Conservation (phyloP, 2,113 vertebrate species). For the Antidorcas marsupialis region DNA sequence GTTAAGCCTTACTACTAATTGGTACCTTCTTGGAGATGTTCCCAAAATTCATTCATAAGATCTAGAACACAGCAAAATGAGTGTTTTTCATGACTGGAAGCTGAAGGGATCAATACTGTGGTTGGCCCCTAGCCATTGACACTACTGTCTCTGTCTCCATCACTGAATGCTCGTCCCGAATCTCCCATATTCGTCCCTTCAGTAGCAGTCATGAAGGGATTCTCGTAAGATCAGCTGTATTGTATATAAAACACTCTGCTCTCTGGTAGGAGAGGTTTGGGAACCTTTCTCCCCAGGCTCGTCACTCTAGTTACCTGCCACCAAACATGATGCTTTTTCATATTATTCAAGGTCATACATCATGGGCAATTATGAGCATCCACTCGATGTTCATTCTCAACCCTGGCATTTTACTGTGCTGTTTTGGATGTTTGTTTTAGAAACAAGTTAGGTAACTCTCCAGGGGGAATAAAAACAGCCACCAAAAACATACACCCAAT, state of each 20-base stretch:
- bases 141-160: not conserved
- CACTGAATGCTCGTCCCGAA: not conserved
- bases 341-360: not conserved
- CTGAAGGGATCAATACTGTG: not conserved
- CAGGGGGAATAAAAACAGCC: slow-evolving; percentile 30
- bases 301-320: not conserved
- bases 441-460: slow-evolving; percentile 45
- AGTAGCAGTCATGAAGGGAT: not conserved
- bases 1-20: slow-evolving; percentile 70
- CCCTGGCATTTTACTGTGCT: slow-evolving; percentile 42
- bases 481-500: slow-evolving; percentile 21
- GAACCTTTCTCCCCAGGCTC: not conserved
- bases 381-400: slow-evolving; percentile 48
- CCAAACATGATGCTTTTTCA: not conserved
- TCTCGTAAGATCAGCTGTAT: not conserved
- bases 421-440: slow-evolving; percentile 13
- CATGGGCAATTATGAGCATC: slow-evolving; percentile 31
- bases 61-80: slow-evolving; percentile 46
- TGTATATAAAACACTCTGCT: not conserved
- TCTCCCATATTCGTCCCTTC: not conserved
- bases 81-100: not conserved
- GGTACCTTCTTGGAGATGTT: slow-evolving; percentile 72
- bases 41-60: slow-evolving; percentile 69
- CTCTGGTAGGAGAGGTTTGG: not conserved
- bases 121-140: not conserved